A percentile compares a stretch with the other conserved stretches of the same genome.
These are phyloP conservation scores for Drosophila rubida DNA, from an alignment of 2,888 invertebrate genomes.

Conservation along the genomic window DNA sequence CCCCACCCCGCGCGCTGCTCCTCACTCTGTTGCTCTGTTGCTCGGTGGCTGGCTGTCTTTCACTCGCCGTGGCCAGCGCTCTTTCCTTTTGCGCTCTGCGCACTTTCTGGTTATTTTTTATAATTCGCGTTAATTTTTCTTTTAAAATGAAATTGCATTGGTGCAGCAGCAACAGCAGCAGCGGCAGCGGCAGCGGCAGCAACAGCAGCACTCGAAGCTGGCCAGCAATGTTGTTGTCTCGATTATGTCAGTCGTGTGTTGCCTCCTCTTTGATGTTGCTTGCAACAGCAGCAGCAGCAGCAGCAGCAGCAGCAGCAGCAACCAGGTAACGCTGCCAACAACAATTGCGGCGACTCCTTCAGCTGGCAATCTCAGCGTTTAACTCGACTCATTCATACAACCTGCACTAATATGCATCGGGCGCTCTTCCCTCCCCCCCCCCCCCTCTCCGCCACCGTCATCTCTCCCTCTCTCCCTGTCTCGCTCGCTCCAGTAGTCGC, in stretches of 20 bases:
- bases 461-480: neutral
- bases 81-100: conserved; percentile 21
- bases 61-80: conserved; percentile 4
- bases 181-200: conserved; percentile 41
- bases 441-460: neutral
- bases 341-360: conserved; percentile 25
- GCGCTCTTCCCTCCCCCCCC: neutral
- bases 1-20: conserved; percentile 1
- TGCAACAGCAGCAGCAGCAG: conserved; percentile 19
- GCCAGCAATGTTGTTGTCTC: conserved; percentile 64
- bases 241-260: conserved; percentile 76
- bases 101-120: conserved; percentile 68
- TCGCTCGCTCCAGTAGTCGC: conserved; percentile 8
- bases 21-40: neutral
- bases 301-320: conserved; percentile 26
- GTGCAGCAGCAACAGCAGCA: conserved; percentile 38
- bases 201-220: conserved; percentile 37
- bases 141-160: conserved; percentile 77
- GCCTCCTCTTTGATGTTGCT: conserved; percentile 75
- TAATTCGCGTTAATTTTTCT: conserved; percentile 79
- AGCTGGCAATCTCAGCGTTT: conserved; percentile 50
- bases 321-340: conserved; percentile 20
- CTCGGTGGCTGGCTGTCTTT: no score
- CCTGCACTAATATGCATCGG: conserved; percentile 48
- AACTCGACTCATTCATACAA: conserved; percentile 55